phyloP scores from a whole-genome alignment of 2,113 vertebrate species.

The Gulo gulo region DNA sequence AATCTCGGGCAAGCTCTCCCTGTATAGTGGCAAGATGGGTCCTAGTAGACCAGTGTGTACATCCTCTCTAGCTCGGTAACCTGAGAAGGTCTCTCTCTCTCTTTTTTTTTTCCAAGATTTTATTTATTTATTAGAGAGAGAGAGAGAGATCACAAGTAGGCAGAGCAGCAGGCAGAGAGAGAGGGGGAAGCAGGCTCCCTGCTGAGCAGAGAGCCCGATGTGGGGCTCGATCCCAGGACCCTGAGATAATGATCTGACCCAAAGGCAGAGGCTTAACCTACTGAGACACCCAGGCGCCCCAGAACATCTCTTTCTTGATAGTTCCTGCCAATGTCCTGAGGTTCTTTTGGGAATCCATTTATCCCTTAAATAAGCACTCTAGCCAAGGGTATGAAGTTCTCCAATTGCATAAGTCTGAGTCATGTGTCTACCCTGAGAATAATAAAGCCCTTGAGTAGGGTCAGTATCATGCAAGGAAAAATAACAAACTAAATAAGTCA shows the following conservation, averaged over 20 bases:
- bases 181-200: too few relatives aligned
- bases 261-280: too few relatives aligned
- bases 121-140: too few relatives aligned
- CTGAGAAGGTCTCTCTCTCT: too few relatives aligned
- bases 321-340: background rate
- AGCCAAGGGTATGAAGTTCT: background rate
- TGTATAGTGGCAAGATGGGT: background rate
- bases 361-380: background rate
- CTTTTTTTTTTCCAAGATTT: too few relatives aligned
- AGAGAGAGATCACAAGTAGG: too few relatives aligned
- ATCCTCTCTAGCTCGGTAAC: background rate
- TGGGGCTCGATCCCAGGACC: too few relatives aligned
- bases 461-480: background rate
- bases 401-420: background rate
- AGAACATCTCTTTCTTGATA: background rate
- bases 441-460: background rate
- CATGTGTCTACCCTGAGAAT: background rate
- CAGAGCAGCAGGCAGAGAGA: too few relatives aligned
- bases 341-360: background rate
- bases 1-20: background rate
- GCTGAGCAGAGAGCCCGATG: too few relatives aligned
- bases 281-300: too few relatives aligned
- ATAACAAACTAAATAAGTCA: background rate
- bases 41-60: background rate
- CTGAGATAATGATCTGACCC: too few relatives aligned